A percentile compares a stretch with the other conserved stretches of the same genome.
phyloP scores from a whole-genome alignment of 2,888 invertebrate genomes.

The Nebria salina region DNA sequence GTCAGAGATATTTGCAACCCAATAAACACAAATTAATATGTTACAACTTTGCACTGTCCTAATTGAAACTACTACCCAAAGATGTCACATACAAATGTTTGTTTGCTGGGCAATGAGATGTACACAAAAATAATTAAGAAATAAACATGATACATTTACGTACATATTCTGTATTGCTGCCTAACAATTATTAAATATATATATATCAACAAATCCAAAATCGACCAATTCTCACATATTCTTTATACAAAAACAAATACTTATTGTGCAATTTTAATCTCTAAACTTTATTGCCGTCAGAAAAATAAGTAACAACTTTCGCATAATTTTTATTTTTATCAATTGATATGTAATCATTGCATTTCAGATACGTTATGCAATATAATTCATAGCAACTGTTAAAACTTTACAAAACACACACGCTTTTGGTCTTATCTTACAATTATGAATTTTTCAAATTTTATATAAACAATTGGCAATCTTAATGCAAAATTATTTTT shows the following conservation, averaged over 20 bases:
- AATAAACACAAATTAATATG: conserved; percentile 7
- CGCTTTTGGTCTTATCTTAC: no score
- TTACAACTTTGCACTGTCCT: not conserved
- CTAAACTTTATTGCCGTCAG: not conserved
- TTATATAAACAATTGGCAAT: no score
- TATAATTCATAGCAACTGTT: not conserved
- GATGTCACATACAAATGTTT: not conserved
- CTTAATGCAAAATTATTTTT: no score
- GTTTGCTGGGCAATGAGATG: conserved; percentile 10
- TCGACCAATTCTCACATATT: not conserved
- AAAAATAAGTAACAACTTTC: conserved; percentile 1
- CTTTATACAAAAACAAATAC: conserved; percentile 3
- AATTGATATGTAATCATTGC: conserved; percentile 19
- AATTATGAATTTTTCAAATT: no score
- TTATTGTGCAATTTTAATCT: not conserved
- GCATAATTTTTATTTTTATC: conserved; percentile 10
- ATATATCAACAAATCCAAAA: not conserved
- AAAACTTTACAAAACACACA: not conserved
- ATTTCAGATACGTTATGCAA: not conserved
- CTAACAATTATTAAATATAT: conserved; percentile 13
- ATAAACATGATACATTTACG: conserved; percentile 15
- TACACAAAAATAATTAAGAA: conserved; percentile 15
- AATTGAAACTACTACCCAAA: not conserved
- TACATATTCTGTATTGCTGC: conserved; percentile 13
- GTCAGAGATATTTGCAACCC: conserved; percentile 34